Conservation (phyloP, 2,797 vertebrate species). For the Pseudochirops cupreus region DNA sequence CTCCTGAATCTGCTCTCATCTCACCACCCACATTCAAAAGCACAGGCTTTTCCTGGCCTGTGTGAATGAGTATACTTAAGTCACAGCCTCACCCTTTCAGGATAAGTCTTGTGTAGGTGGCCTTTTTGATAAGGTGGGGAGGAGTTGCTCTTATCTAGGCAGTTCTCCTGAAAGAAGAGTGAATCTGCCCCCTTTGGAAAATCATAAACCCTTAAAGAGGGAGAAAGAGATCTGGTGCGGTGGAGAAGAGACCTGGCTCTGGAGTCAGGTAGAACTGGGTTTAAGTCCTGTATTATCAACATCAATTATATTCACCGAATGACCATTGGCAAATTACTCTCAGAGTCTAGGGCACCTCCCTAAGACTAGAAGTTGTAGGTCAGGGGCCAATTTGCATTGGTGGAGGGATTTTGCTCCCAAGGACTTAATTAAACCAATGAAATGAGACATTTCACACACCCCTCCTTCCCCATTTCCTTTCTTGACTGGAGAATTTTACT, state of each 20-base stretch:
- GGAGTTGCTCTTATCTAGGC: not conserved
- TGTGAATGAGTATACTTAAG: not conserved
- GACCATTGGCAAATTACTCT: not conserved
- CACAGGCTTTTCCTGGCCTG: not conserved
- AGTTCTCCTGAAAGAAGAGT: not conserved
- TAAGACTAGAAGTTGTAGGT: not conserved
- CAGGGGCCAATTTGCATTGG: not conserved
- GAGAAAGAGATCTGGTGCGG: not conserved
- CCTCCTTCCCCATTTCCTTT: not conserved
- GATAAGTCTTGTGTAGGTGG: not conserved
- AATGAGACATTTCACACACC: not conserved
- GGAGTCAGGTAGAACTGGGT: not conserved
- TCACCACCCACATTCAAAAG: not conserved
- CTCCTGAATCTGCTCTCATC: not conserved
- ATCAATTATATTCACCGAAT: not conserved
- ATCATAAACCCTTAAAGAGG: not conserved
- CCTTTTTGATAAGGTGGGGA: not conserved
- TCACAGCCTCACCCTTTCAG: not conserved
- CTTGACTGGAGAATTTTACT: not conserved
- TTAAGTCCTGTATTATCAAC: not conserved
- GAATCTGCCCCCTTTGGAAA: not conserved
- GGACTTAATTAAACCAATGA: slow-evolving; percentile 16
- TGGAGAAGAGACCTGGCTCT: not conserved
- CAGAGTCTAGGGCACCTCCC: not conserved
- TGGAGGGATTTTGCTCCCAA: slow-evolving; percentile 23